A percentile compares a stretch with the other conserved stretches of the same genome.
Conservation (phyloP, 1,140 invertebrate genomes). For the Hypsibius dujardini region DNA sequence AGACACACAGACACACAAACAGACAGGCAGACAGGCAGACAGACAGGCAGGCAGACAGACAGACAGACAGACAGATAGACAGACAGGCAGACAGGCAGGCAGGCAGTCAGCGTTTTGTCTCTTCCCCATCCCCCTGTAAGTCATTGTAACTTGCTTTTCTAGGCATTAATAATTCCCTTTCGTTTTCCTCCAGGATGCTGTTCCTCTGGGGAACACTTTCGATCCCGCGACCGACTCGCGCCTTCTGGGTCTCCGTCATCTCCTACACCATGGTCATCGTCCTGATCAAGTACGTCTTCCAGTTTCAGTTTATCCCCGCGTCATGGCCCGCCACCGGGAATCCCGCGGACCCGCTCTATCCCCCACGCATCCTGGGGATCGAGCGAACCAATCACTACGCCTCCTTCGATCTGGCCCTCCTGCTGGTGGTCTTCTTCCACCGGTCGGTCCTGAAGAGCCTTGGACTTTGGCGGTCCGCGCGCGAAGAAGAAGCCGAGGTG, state of each 20-base stretch:
- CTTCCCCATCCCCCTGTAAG: too few species aligned
- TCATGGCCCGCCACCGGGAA: conserved; percentile 36
- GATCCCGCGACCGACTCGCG: conserved; percentile 84
- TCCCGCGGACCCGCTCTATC: conserved; percentile 46
- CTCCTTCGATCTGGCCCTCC: conserved; percentile 68
- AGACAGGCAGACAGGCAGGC: too few species aligned
- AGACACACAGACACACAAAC: too few species aligned
- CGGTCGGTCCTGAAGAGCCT: conserved; percentile 68
- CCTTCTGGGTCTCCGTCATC: conserved; percentile 91
- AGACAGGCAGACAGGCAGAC: too few species aligned
- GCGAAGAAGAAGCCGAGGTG: conserved; percentile 22
- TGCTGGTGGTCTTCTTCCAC: conserved; percentile 88
- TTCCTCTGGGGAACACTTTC: conserved; percentile 96
- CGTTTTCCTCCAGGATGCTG: too few species aligned
- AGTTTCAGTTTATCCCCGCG: conserved; percentile 69
- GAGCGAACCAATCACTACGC: conserved; percentile 63
- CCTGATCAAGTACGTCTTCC: conserved; percentile 88
- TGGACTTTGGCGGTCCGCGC: conserved; percentile 71
- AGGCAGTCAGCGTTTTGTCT: too few species aligned
- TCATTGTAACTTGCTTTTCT: too few species aligned
- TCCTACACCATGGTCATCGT: conserved; percentile 92
- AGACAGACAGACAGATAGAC: too few species aligned
- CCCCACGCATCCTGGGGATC: conserved; percentile 72
- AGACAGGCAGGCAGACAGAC: too few species aligned
- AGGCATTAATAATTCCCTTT: too few species aligned